phyloP scores from a whole-genome alignment of 2,888 invertebrate species.

The Torymus aiolomorphi region DNA sequence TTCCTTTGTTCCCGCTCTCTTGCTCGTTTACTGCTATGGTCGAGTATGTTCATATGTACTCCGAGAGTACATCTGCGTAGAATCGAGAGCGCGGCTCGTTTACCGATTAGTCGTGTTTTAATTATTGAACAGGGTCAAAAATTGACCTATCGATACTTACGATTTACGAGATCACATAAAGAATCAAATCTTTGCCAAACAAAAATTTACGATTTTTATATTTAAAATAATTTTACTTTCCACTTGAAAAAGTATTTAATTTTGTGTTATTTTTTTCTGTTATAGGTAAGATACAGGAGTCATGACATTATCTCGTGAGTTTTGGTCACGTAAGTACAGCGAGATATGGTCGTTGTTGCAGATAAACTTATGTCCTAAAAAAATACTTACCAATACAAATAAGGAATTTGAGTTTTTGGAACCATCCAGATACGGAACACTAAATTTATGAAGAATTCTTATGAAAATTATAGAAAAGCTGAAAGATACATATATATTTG shows the following conservation, averaged over 20 bases:
- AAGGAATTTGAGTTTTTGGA: no score
- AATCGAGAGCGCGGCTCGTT: neutral
- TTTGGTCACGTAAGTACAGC: conserved; percentile 1
- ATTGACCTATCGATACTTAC: neutral
- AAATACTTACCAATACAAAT: no score
- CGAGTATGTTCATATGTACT: neutral
- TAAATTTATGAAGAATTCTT: no score
- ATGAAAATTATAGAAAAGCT: no score
- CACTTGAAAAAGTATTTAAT: no score
- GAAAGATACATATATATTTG: neutral
- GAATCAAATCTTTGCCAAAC: no score
- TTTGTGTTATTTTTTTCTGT: conserved; percentile 7
- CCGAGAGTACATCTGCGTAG: conserved; percentile 26
- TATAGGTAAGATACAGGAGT: conserved; percentile 12
- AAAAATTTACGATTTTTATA: no score
- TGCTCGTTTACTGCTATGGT: neutral
- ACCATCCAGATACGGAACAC: no score
- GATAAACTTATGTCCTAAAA: no score
- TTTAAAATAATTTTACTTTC: no score
- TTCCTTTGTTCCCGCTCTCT: conserved; percentile 42
- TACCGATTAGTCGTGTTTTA: neutral
- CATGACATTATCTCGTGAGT: neutral
- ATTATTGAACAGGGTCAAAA: neutral
- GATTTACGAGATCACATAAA: neutral
- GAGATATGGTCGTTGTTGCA: no score